Percentiles rank a stretch among this genome's conserved stretches.
Evolutionary conservation across 2,113 vertebrate species (phyloP).

Genomic region (Heloderma charlesbogerti): DNA sequence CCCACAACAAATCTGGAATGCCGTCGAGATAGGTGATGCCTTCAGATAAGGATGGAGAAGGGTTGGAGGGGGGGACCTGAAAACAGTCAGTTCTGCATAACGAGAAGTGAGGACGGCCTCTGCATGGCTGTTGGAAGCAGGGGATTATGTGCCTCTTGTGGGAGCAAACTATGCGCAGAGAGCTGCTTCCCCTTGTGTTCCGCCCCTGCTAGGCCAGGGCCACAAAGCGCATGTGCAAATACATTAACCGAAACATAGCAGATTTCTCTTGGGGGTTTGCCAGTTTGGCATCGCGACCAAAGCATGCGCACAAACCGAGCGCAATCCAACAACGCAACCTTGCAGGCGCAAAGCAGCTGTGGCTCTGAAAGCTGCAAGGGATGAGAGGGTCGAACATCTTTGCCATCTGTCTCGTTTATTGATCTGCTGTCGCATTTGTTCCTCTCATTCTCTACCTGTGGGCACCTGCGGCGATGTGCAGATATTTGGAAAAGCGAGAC

Average conservation of each 20-base stretch:
- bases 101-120: neutral
- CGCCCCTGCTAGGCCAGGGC: neutral
- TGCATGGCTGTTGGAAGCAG: neutral
- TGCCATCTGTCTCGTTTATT: neutral
- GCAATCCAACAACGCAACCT: neutral
- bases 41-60: neutral
- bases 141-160: neutral
- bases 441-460: neutral
- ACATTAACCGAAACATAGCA: neutral
- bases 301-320: neutral
- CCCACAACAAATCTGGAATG: neutral
- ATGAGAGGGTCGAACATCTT: neutral
- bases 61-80: neutral
- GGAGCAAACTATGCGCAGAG: neutral
- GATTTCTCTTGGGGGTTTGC: too few species aligned
- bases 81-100: neutral
- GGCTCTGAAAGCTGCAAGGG: neutral
- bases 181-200: neutral
- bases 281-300: neutral
- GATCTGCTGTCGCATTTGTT: neutral
- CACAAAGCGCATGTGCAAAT: neutral
- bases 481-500: neutral
- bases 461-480: neutral
- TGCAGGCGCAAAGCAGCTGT: neutral
- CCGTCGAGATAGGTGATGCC: neutral